These are phyloP conservation scores for Sclerodermus sp. DNA, from an alignment of 2,888 invertebrate species.

Conservation along the genomic window DNA sequence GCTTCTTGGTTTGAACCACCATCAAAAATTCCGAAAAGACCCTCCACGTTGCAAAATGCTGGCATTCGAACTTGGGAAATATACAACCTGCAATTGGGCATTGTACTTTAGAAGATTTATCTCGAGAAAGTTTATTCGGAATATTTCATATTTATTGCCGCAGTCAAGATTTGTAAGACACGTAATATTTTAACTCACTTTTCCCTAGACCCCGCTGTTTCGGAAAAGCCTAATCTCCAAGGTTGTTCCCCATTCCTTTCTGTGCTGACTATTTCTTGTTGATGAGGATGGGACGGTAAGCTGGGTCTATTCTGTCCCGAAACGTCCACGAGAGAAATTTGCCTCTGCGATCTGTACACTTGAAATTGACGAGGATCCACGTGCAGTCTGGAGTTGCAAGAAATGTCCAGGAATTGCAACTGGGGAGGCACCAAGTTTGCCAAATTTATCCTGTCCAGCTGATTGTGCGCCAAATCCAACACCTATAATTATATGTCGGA, in stretches of 20 bases:
- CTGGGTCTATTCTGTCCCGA: constrained; percentile 76
- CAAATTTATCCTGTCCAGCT: constrained; percentile 78
- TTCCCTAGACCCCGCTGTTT: constrained; percentile 75
- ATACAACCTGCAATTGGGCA: constrained; percentile 65
- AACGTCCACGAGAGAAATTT: constrained; percentile 82
- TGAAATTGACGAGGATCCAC: constrained; percentile 83
- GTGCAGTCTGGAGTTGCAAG: constrained; percentile 79
- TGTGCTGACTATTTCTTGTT: constrained; percentile 46
- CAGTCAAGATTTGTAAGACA: no score
- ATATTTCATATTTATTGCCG: not conserved
- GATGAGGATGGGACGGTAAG: constrained; percentile 62
- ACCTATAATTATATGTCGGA: constrained; percentile 54
- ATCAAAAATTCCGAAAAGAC: constrained; percentile 81
- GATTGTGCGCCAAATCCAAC: constrained; percentile 83
- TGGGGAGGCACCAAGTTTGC: constrained; percentile 77
- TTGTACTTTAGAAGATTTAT: no score
- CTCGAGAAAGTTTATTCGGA: no score
- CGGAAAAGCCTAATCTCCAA: constrained; percentile 84
- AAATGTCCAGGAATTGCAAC: constrained; percentile 81
- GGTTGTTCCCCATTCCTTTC: constrained; percentile 66
- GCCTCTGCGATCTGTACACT: constrained; percentile 76
- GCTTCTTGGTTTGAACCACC: constrained; percentile 73
- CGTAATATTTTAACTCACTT: constrained; percentile 49
- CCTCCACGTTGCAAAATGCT: constrained; percentile 78
- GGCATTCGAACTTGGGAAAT: constrained; percentile 78